Evolutionary conservation across 1,140 invertebrate genomes (phyloP).

Genomic region (Atta cephalotes): DNA sequence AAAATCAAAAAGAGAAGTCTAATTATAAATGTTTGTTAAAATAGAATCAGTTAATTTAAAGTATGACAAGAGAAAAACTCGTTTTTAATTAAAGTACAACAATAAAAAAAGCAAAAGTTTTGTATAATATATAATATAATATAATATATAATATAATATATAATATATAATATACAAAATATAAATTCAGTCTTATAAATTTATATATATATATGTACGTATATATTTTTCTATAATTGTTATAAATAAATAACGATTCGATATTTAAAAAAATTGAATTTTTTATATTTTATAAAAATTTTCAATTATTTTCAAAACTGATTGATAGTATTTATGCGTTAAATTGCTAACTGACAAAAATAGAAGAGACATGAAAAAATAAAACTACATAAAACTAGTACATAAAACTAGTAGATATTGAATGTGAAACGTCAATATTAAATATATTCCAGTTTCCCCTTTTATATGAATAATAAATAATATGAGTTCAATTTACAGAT

Average conservation of each 20-base stretch:
- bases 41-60: background rate
- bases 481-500: background rate
- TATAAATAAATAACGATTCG: no score
- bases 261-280: background rate
- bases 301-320: background rate
- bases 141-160: no score
- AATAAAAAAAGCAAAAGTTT: background rate
- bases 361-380: background rate
- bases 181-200: no score
- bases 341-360: background rate
- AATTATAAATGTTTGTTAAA: background rate
- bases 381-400: background rate
- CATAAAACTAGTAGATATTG: background rate
- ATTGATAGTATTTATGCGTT: conserved; percentile 4
- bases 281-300: background rate
- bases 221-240: no score
- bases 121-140: background rate
- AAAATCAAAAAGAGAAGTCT: background rate
- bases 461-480: background rate
- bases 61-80: background rate
- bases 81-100: no score
- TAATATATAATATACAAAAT: no score
- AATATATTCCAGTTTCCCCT: background rate
- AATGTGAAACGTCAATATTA: conserved; percentile 26
- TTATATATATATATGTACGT: no score